Base-by-base conservation (phyloP, 2,888 invertebrate species). In the Phorcus lineatus region DNA sequence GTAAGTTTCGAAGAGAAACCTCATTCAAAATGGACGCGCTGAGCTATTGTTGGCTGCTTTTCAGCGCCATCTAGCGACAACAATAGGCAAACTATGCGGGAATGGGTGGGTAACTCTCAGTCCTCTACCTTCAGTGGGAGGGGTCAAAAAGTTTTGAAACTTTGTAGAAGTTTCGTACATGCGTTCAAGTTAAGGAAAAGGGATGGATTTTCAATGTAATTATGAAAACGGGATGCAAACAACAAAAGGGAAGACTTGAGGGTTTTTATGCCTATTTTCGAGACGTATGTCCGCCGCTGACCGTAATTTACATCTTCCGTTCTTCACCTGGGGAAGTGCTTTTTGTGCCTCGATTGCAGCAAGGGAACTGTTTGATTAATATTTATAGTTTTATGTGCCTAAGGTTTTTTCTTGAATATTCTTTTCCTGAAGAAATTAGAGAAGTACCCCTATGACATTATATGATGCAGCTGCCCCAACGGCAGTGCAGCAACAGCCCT, bases 51-150 rank as follows among this genome's bases (percentile, higher is more conserved):
- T 86, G 87, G 86, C 80, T 79, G 81, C 81, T 83, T 78, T 76
- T 83, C 81, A 90, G 90, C 90, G 90, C 88, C 90, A 87, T 87
- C 89, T 85, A 85, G 89, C 88, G 90, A 86, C 87, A 85, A 88
- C 82, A 88, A 86, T 87, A 85, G 83, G 83, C 85, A 85, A 80
- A 84, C 84, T 85, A 85, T 86, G 82, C 80, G 81, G 82, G 85
- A 87, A 83, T 89, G 88, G 88, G 87, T 88, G 88, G 88, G 86
- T 88, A 88, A 90, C 90, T 90, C 89, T 87, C 85, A 86, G 86
- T 82, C 83, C 81, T 77, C 77, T 47, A 74, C 74, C 67, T 31
- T 74, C 76, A 79, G 78, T 77, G 76, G 82, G 86, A 80, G 77
- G 83, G 77, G 81, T 81, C 83, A 78, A 31, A 75, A 80, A 79